phyloP scores from a whole-genome alignment of 1,140 invertebrate genomes.

The Penaeus chinensis region DNA sequence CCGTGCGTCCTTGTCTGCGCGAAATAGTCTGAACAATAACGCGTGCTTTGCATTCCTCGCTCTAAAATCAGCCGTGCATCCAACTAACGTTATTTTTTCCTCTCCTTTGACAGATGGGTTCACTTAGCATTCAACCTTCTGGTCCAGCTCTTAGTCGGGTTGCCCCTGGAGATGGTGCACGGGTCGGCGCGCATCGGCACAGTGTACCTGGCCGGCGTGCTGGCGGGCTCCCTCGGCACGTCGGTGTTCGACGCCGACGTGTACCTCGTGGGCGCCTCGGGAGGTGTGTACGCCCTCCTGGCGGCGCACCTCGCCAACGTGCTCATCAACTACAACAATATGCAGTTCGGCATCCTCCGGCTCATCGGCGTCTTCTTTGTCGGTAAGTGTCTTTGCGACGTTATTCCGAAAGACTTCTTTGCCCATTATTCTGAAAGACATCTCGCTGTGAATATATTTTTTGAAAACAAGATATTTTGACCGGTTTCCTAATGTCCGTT shows the following conservation, averaged over 20 bases:
- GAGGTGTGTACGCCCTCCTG: slow-evolving; percentile 89
- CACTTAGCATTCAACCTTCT: slow-evolving; percentile 94
- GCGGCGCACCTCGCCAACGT: slow-evolving; percentile 96
- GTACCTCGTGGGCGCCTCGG: slow-evolving; percentile 92
- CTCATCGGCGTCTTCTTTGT: slow-evolving; percentile 91
- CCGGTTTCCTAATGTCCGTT: neutral
- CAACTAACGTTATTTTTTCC: slow-evolving; percentile 28
- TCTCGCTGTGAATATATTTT: neutral
- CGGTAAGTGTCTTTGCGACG: slow-evolving; percentile 74
- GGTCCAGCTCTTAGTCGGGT: slow-evolving; percentile 89
- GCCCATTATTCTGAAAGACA: neutral
- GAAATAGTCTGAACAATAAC: neutral
- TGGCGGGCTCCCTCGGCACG: slow-evolving; percentile 90
- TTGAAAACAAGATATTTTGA: neutral
- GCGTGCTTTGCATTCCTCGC: too few species aligned
- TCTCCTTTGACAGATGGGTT: slow-evolving; percentile 81
- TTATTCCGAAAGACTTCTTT: neutral
- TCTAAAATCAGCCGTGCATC: too few species aligned
- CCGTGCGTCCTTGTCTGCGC: neutral
- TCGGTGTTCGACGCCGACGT: slow-evolving; percentile 95
- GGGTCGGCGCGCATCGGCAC: slow-evolving; percentile 87
- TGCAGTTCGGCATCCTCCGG: slow-evolving; percentile 92
- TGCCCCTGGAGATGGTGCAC: slow-evolving; percentile 97
- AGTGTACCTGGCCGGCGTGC: slow-evolving; percentile 93
- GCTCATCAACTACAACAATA: slow-evolving; percentile 94